Evolutionary conservation across 64 coral and sea anemone genomes (phyloP).

Genomic region (Dendrophyllia cribrosa): DNA sequence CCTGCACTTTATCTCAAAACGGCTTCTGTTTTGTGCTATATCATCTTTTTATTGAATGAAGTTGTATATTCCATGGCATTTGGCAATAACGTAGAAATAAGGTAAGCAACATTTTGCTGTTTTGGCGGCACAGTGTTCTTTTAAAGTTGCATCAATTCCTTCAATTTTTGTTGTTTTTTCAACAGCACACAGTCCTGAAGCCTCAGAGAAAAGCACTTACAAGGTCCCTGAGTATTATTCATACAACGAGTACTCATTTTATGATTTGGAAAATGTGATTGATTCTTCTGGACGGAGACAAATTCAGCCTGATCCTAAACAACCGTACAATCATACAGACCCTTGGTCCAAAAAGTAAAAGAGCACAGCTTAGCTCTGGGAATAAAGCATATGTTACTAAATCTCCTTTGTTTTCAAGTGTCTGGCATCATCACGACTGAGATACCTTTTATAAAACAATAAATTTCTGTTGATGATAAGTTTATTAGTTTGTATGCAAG

Average conservation of each 20-base stretch:
- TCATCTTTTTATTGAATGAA: too few species aligned
- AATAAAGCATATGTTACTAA: background rate
- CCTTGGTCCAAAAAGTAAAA: constrained; percentile 76
- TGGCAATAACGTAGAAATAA: too few species aligned
- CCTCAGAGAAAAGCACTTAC: constrained; percentile 67
- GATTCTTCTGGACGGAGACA: constrained; percentile 64
- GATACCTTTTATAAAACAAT: too few species aligned
- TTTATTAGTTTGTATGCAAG: too few species aligned
- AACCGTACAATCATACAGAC: constrained; percentile 75
- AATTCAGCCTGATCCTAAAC: constrained; percentile 74
- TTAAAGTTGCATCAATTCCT: background rate
- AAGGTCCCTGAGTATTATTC: constrained; percentile 80
- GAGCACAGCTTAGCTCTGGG: background rate
- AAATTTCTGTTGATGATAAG: too few species aligned
- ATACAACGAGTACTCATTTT: constrained; percentile 77
- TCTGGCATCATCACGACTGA: background rate
- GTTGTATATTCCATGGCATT: too few species aligned
- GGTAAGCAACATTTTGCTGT: too few species aligned
- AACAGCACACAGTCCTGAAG: constrained; percentile 8
- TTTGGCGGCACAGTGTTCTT: too few species aligned
- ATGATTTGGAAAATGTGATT: constrained; percentile 86
- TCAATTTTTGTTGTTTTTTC: background rate
- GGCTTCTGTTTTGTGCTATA: too few species aligned
- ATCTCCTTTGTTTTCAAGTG: background rate
- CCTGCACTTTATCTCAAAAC: too few species aligned